These are phyloP conservation scores for Leptatherina wallacei DNA, from an alignment of 2,797 vertebrate species.

Conservation along the genomic window DNA sequence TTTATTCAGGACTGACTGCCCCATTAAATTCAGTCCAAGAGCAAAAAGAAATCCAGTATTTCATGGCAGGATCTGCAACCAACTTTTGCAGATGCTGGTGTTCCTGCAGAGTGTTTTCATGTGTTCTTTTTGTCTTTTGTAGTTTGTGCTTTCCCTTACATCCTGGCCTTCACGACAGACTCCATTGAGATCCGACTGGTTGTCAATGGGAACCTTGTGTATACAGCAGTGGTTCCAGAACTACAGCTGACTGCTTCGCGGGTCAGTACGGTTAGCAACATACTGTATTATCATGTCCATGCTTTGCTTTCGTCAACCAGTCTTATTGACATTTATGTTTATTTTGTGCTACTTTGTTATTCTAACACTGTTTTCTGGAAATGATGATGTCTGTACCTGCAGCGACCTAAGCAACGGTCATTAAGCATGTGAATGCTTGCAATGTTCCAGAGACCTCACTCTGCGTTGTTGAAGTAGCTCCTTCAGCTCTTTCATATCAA, in stretches of 20 bases:
- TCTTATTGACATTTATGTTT: background rate
- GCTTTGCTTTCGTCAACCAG: background rate
- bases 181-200: conserved; percentile 98
- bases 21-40: background rate
- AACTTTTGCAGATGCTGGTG: background rate
- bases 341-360: background rate
- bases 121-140: conserved; percentile 55
- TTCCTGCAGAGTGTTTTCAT: background rate
- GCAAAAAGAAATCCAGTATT: background rate
- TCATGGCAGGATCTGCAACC: background rate
- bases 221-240: conserved; percentile 95
- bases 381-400: background rate
- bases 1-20: background rate
- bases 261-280: conserved; percentile 81
- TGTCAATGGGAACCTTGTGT: conserved; percentile 98
- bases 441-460: conserved; percentile 3
- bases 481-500: conserved; percentile 63
- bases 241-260: conserved; percentile 93
- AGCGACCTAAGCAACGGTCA: background rate
- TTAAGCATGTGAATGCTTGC: conserved; percentile 20
- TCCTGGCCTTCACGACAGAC: conserved; percentile 97
- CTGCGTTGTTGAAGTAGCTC: conserved; percentile 43
- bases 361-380: background rate
- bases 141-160: conserved; percentile 98
- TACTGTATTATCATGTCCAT: background rate